Conservation (phyloP, 1,140 invertebrate species). For the Tyrophagus putrescentiae region DNA sequence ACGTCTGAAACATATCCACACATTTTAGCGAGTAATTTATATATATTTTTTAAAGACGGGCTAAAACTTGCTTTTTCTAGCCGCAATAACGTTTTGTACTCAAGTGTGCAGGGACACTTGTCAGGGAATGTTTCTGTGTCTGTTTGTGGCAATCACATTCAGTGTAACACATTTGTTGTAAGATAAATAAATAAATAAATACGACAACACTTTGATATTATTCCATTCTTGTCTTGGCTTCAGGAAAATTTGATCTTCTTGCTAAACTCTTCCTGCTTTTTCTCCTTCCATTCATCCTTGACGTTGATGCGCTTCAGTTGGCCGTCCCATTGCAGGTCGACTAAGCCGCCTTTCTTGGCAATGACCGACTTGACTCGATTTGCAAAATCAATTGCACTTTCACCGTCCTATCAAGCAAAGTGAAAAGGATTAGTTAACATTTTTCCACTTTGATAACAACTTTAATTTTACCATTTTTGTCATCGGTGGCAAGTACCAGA, state of each 20-base stretch:
- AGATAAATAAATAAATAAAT: not conserved
- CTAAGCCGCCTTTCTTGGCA: conserved; percentile 76
- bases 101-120: not conserved
- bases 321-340: conserved; percentile 96
- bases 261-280: conserved; percentile 83
- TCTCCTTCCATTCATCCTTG: conserved; percentile 81
- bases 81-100: too few species aligned
- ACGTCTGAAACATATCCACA: too few species aligned
- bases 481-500: conserved; percentile 97
- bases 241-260: conserved; percentile 38
- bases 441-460: not conserved
- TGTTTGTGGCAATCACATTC: too few species aligned
- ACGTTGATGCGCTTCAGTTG: conserved; percentile 76
- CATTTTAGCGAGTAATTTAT: too few species aligned
- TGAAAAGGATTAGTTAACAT: not conserved
- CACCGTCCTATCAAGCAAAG: conserved; percentile 36
- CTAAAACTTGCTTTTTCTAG: too few species aligned
- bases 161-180: too few species aligned
- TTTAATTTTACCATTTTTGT: conserved; percentile 38
- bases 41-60: too few species aligned
- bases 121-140: not conserved
- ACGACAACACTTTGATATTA: not conserved
- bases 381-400: conserved; percentile 81
- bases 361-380: conserved; percentile 87
- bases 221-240: not conserved